Evolutionary conservation across 1,140 invertebrate genomes (phyloP), one percentile per base, ranked within the genome.

Genomic region (Eupeodes corollae): DNA sequence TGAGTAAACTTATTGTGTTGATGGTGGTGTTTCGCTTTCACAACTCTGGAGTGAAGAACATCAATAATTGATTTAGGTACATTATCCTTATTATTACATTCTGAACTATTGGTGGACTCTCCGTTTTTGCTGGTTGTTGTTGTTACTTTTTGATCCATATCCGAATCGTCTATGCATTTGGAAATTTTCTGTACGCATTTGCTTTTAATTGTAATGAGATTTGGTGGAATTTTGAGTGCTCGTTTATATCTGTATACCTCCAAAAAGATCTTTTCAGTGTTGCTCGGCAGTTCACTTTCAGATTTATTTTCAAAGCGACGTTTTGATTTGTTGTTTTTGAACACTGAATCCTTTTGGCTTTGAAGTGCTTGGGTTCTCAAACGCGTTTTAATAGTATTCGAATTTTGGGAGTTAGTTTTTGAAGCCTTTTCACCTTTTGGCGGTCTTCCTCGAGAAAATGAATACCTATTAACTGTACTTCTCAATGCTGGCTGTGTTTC

Each of bases 211-310:
- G 80, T 84, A 47, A 89, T 88, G 33, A 89, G 67, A 50, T 79
- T 77, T 12, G 80, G 69, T 3, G 86, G 86, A 75, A 89, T 86
- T 45, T 86, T 74, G 2, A 88, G 65, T 0, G 85, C 86, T 52
- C 82, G 75, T 63, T 90, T 89, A 54, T 83, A 90, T 50, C 77
- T 79, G 54, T 84, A 87, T 18, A 88, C 73, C 56, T 87, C 84
- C 55, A 66, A 46, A 42, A 13, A 64, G 16, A 40, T 63, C 56
- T 19, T 56, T 53, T 13, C 57, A 51, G 1, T 57, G 52, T 56
- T 15, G 52, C n/a, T 33, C 39, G 13, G 35, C 10, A 26, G 8
- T 5, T 26, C 21, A 26, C 21, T 26, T 26, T 26, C 21, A 8
- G 21, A 26, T 26, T 26, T 26, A 8, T 26, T 26, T 26, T 26